phyloP scores from a whole-genome alignment of 1,140 invertebrate species.

The Druon quercuslanigerum region DNA sequence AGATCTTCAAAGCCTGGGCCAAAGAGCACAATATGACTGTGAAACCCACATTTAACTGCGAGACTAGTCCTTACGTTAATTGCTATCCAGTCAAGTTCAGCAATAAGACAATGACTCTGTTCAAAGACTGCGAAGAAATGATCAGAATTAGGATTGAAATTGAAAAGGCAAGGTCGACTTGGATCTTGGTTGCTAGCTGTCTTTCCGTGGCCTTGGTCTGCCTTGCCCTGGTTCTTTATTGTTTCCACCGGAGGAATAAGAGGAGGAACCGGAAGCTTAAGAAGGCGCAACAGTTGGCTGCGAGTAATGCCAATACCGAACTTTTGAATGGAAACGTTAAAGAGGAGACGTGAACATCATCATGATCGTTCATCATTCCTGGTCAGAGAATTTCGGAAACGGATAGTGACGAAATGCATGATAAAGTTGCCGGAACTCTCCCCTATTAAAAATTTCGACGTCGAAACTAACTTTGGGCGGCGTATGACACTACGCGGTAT shows the following conservation, averaged over 20 bases:
- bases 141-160: conserved; percentile 50
- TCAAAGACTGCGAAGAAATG: conserved; percentile 53
- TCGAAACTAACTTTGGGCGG: too few species aligned
- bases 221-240: conserved; percentile 61
- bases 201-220: conserved; percentile 53
- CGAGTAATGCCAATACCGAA: conserved; percentile 65
- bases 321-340: conserved; percentile 60
- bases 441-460: too few species aligned
- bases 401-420: neutral
- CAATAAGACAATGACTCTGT: conserved; percentile 57
- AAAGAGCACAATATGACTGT: conserved; percentile 50
- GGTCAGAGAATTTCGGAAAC: conserved; percentile 18
- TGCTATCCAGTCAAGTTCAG: conserved; percentile 45
- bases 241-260: conserved; percentile 66
- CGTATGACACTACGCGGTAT: too few species aligned
- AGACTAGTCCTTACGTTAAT: neutral
- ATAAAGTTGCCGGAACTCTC: too few species aligned
- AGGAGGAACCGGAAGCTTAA: conserved; percentile 55
- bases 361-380: neutral
- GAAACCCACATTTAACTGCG: conserved; percentile 49
- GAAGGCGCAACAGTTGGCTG: conserved; percentile 60
- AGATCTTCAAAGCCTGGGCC: conserved; percentile 59
- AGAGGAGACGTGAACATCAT: conserved; percentile 35
- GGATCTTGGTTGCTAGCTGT: conserved; percentile 66
- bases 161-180: conserved; percentile 59